Conservation (phyloP, 2,113 vertebrate genomes). For the Eira barbara region DNA sequence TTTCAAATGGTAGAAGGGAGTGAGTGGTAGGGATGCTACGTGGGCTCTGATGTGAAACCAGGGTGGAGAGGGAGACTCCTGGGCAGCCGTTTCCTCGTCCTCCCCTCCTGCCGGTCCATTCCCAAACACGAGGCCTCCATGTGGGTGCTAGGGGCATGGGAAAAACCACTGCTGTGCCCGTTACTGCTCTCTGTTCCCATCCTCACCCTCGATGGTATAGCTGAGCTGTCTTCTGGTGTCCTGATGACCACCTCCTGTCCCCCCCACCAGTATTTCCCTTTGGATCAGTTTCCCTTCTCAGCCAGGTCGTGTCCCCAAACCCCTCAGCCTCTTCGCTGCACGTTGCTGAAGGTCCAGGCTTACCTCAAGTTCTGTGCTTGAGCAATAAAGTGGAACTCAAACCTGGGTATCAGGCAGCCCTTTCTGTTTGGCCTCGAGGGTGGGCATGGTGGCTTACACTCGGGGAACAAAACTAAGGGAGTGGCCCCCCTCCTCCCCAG, state of each 20-base stretch:
- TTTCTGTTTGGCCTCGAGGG: slow-evolving; percentile 19
- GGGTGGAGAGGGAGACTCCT: slow-evolving; percentile 36
- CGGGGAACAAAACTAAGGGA: background rate
- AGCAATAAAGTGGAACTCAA: slow-evolving; percentile 84
- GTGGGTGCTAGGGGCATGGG: slow-evolving; percentile 54
- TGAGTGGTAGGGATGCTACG: background rate
- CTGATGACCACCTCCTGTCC: background rate
- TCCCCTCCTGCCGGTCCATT: background rate
- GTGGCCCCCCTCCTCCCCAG: background rate
- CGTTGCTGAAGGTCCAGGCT: slow-evolving; percentile 78
- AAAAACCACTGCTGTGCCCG: slow-evolving; percentile 38
- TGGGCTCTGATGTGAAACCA: background rate
- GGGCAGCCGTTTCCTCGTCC: slow-evolving; percentile 3
- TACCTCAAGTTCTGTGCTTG: slow-evolving; percentile 77
- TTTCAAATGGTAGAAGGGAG: slow-evolving; percentile 18
- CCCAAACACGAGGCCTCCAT: slow-evolving; percentile 22
- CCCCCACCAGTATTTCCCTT: background rate
- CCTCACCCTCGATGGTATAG: background rate
- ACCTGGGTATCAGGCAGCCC: slow-evolving; percentile 26
- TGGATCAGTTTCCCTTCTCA: background rate
- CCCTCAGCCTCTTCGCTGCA: slow-evolving; percentile 76
- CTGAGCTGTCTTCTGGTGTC: slow-evolving; percentile 31
- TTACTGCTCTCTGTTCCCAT: background rate
- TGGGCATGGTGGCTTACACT: background rate
- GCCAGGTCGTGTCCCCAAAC: slow-evolving; percentile 50